Evolutionary conservation across 2,888 invertebrate genomes (phyloP).

Genomic region (Rotaria socialis): DNA sequence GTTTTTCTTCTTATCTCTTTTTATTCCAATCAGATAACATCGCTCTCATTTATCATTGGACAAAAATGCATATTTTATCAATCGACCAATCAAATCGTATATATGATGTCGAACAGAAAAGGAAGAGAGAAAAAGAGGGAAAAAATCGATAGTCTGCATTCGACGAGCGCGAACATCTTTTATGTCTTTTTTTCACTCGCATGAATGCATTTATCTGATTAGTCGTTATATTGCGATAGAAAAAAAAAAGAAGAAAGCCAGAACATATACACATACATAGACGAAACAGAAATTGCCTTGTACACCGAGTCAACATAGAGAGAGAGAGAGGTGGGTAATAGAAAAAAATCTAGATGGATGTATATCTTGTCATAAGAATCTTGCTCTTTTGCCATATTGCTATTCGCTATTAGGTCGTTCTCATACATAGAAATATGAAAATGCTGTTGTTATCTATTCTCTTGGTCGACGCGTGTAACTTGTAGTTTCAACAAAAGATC

Average conservation of each 20-base stretch:
- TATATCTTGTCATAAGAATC: constrained; percentile 21
- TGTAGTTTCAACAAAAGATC: constrained; percentile 26
- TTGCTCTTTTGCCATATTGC: constrained; percentile 15
- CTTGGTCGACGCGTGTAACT: constrained; percentile 13
- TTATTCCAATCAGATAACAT: constrained; percentile 22
- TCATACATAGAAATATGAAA: not conserved
- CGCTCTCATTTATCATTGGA: not conserved
- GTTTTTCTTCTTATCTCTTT: not conserved
- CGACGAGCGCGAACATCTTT: not conserved
- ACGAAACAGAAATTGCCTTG: constrained; percentile 23
- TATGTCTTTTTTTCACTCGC: not conserved
- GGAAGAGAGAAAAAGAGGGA: not conserved
- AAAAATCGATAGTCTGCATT: not conserved
- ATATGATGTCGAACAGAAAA: not conserved
- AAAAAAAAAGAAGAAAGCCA: not conserved
- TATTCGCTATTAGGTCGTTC: not conserved
- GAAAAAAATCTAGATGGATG: constrained; percentile 1
- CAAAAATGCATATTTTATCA: not conserved
- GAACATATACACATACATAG: not conserved
- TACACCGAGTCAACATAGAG: not conserved
- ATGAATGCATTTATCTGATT: constrained; percentile 32
- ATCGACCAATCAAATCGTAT: not conserved
- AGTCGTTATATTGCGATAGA: not conserved
- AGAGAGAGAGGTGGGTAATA: constrained; percentile 6
- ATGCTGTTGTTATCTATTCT: constrained; percentile 24